Evolutionary conservation across 1,140 invertebrate genomes (phyloP), one percentile per base, ranked within the genome.

Genomic region (Dendroctonus ponderosae): DNA sequence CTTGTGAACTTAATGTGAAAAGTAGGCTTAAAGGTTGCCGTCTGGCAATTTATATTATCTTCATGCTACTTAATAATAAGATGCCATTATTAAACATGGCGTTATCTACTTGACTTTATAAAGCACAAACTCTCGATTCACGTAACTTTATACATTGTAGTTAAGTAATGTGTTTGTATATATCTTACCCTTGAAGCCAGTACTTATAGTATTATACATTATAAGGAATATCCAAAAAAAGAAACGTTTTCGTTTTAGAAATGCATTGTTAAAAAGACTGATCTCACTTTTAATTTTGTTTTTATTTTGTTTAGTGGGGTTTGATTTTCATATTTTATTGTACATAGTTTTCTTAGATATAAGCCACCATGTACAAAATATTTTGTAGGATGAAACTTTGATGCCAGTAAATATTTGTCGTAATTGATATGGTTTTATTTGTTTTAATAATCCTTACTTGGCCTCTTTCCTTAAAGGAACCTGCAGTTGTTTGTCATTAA

Each of bases 231-330:
- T 9, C 12, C 12, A 12, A 46, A 11, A 46, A 46, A 12, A 12
- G 43, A 46, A 44, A 46, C 43, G 8, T 46, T 56, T 40, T 59
- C 26, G 26, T 46, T 59, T 46, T 12, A 8, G 11, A 15, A 43
- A 46, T 59, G 57, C 58, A 66, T 66, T 69, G 66, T 71, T 64
- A 57, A 66, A 62, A 68, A 71, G 70, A 71, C 70, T 71, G 70
- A 71, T 71, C 70, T 71, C 70, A 71, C 67, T 57, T 48, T 11
- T 59, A n/a, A 39, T 64, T 48, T 14, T 54, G 53, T 67, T 67
- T 54, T 61, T 61, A 43, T 60, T 67, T 38, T 53, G 26, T 66
- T 59, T 7, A 49, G 66, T 63, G 66, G 44, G 66, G 52, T 68
- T 26, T 68, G 48, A 68, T 62, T 68, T 68, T 68, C 9, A 68